Evolutionary conservation across 2,888 invertebrate genomes (phyloP), one percentile per base, ranked within the genome.

Genomic region (Euspilapteryx auroguttella): DNA sequence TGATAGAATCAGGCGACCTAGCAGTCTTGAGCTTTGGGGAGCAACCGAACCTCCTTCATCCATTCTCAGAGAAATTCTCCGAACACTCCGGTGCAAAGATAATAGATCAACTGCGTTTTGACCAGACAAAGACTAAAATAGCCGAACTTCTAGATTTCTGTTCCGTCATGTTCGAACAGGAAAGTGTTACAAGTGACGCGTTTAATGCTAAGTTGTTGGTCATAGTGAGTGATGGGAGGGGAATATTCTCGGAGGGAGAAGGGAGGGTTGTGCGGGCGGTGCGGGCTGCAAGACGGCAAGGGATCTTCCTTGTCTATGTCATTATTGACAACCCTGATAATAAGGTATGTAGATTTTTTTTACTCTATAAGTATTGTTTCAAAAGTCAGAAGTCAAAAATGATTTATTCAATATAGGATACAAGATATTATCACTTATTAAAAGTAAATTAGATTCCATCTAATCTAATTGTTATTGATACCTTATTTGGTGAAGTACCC

Each of bases 141-240:
- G 89, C 87, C 0, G 85, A 90, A 39, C 55, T 96, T 20, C 66
- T 97, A 6, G 85, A 94, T 48, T 88, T 87, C 47, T 82, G 86
- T 3, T 83, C 87, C 0, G 85, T 86, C 0, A 45, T 75, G 43
- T 73, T 71, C 31, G 71, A 73, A 30, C 58, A 69, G 21, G 64
- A 78, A 29, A 62, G 39, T 32, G 62, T 57, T 44, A 64, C 58
- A 41, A 80, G 78, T 28, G 75, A 78, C 9, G 76, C 77, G 26
- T 64, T 83, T 3, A 82, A 83, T 34, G 89, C 94, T 0, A 94
- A 94, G 59, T 64, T 99, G 23, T 57, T 99, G 38, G 80, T 99
- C 10, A 83, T 99, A 7, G 81, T 99, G 3, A 94, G 97, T 21
- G 99, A 99, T 65, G 99, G 98, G 0, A 79, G 95, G 23, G 95